These are phyloP conservation scores for Holothuria scabra DNA, from an alignment of 53 echinoderm and acorn worm species.

Conservation along the genomic window DNA sequence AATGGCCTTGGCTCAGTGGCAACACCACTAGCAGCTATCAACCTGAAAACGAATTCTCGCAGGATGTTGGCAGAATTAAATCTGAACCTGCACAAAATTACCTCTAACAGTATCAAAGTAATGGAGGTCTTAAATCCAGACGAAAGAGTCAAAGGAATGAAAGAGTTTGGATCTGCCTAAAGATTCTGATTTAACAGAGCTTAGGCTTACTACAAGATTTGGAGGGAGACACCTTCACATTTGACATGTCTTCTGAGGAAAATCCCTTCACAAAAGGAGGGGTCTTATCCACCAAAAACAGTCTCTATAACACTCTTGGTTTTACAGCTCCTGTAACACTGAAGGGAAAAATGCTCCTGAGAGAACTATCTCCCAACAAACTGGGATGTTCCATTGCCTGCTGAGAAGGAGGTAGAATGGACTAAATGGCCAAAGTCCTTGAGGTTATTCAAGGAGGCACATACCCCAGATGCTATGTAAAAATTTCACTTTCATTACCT, in stretches of 20 bases:
- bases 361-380: too few species aligned
- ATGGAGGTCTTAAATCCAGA: constrained; percentile 35
- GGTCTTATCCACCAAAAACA: constrained; percentile 57
- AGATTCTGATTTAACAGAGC: constrained; percentile 27
- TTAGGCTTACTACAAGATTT: constrained; percentile 46
- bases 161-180: constrained; percentile 23
- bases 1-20: constrained; percentile 43
- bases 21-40: constrained; percentile 12
- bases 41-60: constrained; percentile 24
- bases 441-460: too few species aligned
- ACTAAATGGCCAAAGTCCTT: too few species aligned
- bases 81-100: constrained; percentile 55
- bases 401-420: too few species aligned
- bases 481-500: too few species aligned
- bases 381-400: too few species aligned
- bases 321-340: constrained; percentile 53
- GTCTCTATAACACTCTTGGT: constrained; percentile 59
- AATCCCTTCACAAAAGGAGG: constrained; percentile 48
- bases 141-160: constrained; percentile 40
- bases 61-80: constrained; percentile 44
- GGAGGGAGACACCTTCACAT: constrained; percentile 48
- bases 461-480: too few species aligned
- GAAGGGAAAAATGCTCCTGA: too few species aligned
- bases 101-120: constrained; percentile 54
- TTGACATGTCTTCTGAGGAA: constrained; percentile 8